Base-by-base conservation (phyloP, 2,797 vertebrate species). In the Pseudochirops cupreus region DNA sequence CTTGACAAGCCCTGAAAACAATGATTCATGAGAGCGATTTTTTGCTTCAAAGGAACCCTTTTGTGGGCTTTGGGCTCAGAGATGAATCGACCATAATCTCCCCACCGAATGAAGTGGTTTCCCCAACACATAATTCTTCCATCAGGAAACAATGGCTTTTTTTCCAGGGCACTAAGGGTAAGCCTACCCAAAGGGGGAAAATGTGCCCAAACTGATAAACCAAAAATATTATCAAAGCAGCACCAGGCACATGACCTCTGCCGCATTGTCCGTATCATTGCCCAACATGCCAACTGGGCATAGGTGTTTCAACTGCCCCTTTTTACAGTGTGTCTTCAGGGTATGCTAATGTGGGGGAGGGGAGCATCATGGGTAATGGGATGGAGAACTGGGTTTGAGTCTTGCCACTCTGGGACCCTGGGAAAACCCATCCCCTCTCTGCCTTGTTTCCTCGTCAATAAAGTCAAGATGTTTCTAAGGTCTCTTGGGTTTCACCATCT, bases 171-270 rank as follows among this genome's bases (percentile, higher is more conserved):
- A 94, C 95, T 93, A 96, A 97, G 95, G 96, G 62, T 94, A 91
- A 96, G 97, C 98, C 98, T 98, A 98, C 98, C 98, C 98, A 97
- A 93, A 98, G 96, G 98, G 74, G 98, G 98, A 97, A 98, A 98
- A 97, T 95, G 96, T 98, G 97, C 95, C 94, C 91, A 92, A 95
- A 54, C 89, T 98, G 98, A 99, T 99, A 98, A 98, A 92, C 7
- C 94, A 91, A 97, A 95, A 28, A 46, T 94, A 94, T 87, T 26
- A 96, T 97, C 95, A 92, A 91, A 53, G 96, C 96, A 52, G 87
- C 59, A 59, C 46, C 55, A 97, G 97, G 24, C 50, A 0, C 55
- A 92, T 89, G 91, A 96, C 54, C 58, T 74, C 21, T 11, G 74
- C 39, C 21, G 5, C 1, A 18, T 0, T 26, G 74, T 12, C 9